Evolutionary conservation across 2,888 invertebrate species (phyloP).

Genomic region (Synanthedon andrenaeformis): DNA sequence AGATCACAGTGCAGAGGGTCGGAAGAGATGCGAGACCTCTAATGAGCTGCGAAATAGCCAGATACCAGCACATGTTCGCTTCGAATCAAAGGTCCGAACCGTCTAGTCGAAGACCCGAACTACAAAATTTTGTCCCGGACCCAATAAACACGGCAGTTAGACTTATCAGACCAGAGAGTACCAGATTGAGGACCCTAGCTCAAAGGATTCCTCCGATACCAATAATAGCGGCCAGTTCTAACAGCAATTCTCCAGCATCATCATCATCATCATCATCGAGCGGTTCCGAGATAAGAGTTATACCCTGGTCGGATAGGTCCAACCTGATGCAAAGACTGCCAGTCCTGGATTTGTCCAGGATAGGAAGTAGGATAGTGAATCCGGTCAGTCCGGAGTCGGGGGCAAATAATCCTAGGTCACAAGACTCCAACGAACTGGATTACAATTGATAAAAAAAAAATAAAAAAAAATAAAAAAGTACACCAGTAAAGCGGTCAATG

Average conservation of each 20-base stretch:
- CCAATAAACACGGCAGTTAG: slow-evolving; percentile 7
- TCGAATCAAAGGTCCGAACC: slow-evolving; percentile 22
- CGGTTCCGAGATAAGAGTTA: slow-evolving; percentile 29
- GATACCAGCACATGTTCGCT: slow-evolving; percentile 52
- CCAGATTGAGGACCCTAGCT: slow-evolving; percentile 38
- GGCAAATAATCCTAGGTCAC: slow-evolving; percentile 22
- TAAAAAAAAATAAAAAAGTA: too few relatives aligned
- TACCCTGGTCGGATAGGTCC: slow-evolving; percentile 38
- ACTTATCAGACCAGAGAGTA: slow-evolving; percentile 29
- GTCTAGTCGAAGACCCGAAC: slow-evolving; percentile 19
- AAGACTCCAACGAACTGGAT: slow-evolving; percentile 26
- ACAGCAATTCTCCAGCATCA: slow-evolving; percentile 8
- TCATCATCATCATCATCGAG: slow-evolving; percentile 9
- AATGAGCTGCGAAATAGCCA: slow-evolving; percentile 60
- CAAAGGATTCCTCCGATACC: slow-evolving; percentile 45
- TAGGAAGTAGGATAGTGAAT: slow-evolving; percentile 14
- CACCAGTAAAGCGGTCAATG: too few relatives aligned
- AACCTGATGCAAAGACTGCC: slow-evolving; percentile 38
- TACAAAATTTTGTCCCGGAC: slow-evolving; percentile 31
- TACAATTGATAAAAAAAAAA: too few relatives aligned
- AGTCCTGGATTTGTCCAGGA: slow-evolving; percentile 36
- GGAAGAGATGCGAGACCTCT: slow-evolving; percentile 69
- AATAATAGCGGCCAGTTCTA: slow-evolving; percentile 19
- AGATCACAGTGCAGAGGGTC: slow-evolving; percentile 69
- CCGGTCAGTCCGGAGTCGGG: slow-evolving; percentile 23